Evolutionary conservation across 2,797 vertebrate genomes (phyloP).

Genomic region (Lagodon rhomboides): DNA sequence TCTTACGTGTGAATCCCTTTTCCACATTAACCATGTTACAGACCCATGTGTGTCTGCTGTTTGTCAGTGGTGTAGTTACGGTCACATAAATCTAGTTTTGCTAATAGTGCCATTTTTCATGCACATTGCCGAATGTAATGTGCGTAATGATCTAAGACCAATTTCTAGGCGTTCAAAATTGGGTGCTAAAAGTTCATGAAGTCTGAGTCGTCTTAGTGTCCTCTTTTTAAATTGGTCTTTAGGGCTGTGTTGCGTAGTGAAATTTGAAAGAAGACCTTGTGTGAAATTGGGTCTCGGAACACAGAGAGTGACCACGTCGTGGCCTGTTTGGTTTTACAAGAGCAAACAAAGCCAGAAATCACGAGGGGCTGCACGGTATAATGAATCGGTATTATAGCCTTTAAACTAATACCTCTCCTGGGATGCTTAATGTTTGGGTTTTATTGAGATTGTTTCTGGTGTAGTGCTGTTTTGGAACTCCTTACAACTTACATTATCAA

Average conservation of each 20-base stretch:
- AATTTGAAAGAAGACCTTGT: slow-evolving; percentile 32
- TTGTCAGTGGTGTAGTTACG: background rate
- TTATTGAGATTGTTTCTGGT: slow-evolving; percentile 12
- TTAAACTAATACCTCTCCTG: background rate
- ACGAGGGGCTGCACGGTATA: background rate
- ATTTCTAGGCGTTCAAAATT: slow-evolving; percentile 11
- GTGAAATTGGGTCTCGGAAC: slow-evolving; percentile 27
- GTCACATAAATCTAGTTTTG: background rate
- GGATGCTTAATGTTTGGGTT: slow-evolving; percentile 2
- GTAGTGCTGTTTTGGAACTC: slow-evolving; percentile 8
- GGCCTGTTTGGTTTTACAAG: slow-evolving; percentile 17
- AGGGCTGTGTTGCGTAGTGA: slow-evolving; percentile 29
- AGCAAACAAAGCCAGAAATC: slow-evolving; percentile 31
- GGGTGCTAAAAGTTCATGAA: slow-evolving; percentile 6
- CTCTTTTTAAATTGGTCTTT: slow-evolving; percentile 17
- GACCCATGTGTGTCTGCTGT: background rate
- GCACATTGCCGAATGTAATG: background rate
- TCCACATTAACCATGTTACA: background rate
- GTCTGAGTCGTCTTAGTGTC: slow-evolving; percentile 9
- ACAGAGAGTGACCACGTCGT: slow-evolving; percentile 14
- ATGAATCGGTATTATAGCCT: slow-evolving; percentile 18
- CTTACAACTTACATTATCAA: background rate
- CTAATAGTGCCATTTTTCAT: background rate
- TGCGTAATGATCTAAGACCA: slow-evolving; percentile 8
- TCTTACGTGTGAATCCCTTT: background rate